Percentiles rank a stretch among this genome's conserved stretches.
Evolutionary conservation across 2,797 vertebrate species (phyloP).

Genomic region (Anguilla pacifica): DNA sequence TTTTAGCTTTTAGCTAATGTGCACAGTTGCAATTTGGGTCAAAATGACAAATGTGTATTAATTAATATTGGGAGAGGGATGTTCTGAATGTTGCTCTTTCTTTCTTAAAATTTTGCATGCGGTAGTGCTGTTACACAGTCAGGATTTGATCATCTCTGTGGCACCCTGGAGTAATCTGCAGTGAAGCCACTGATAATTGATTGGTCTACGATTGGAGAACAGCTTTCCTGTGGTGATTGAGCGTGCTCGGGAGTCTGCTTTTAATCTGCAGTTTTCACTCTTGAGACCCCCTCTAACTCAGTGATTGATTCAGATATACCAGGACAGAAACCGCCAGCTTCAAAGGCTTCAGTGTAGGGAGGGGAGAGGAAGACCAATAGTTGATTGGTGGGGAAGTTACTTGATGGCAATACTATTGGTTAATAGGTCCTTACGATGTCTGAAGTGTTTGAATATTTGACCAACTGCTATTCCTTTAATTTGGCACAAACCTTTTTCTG

Average conservation of each 20-base stretch:
- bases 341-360: not conserved
- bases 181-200: not conserved
- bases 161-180: not conserved
- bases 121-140: not conserved
- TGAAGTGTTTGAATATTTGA: not conserved
- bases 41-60: not conserved
- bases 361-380: not conserved
- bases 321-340: not conserved
- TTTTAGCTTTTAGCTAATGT: not conserved
- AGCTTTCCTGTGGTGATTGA: not conserved
- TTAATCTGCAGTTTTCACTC: not conserved
- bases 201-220: not conserved
- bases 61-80: not conserved
- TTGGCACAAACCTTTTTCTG: not conserved
- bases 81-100: not conserved
- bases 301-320: not conserved
- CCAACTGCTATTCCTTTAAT: not conserved
- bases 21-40: not conserved
- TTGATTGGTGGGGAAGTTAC: not conserved
- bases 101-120: not conserved
- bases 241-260: not conserved
- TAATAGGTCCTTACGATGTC: not conserved
- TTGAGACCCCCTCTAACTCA: not conserved
- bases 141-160: not conserved
- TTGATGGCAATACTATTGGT: not conserved